Conservation (phyloP, 2,113 vertebrate genomes). For the Gobiocypris rarus region DNA sequence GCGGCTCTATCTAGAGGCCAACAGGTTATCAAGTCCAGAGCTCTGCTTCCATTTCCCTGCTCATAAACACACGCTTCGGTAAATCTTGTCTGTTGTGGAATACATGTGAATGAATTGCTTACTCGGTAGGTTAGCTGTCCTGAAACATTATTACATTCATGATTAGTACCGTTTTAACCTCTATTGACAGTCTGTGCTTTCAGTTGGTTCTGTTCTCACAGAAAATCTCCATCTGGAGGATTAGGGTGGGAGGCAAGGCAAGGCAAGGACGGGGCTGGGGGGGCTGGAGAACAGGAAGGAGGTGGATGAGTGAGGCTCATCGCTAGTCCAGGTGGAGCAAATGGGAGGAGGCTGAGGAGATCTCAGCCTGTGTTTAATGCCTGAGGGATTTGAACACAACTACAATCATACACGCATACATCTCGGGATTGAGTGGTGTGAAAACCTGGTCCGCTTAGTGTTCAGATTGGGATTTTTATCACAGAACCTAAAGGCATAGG, state of each 20-base stretch:
- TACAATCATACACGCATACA: neutral
- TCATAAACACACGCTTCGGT: neutral
- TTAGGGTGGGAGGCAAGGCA: conserved; percentile 44
- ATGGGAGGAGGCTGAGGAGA: conserved; percentile 72
- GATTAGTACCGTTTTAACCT: neutral
- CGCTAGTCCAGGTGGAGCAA: conserved; percentile 75
- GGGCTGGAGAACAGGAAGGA: conserved; percentile 60
- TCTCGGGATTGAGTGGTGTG: too few relatives aligned
- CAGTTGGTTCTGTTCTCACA: neutral
- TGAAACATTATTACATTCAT: conserved; percentile 6
- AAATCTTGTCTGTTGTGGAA: conserved; percentile 3
- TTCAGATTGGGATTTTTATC: too few relatives aligned
- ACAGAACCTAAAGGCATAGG: too few relatives aligned
- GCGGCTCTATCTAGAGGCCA: conserved; percentile 6
- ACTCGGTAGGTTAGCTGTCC: neutral
- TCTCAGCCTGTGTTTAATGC: conserved; percentile 43
- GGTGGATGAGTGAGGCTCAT: conserved; percentile 65
- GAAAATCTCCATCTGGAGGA: conserved; percentile 62
- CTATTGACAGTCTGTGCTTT: neutral
- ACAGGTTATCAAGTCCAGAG: conserved; percentile 18
- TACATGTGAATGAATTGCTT: neutral
- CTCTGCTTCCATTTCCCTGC: conserved; percentile 31
- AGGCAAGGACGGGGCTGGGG: neutral
- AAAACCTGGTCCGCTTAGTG: too few relatives aligned
- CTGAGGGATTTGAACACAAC: conserved; percentile 7